Conservation (phyloP, 2,888 invertebrate genomes). For the Eupithecia abbreviata region DNA sequence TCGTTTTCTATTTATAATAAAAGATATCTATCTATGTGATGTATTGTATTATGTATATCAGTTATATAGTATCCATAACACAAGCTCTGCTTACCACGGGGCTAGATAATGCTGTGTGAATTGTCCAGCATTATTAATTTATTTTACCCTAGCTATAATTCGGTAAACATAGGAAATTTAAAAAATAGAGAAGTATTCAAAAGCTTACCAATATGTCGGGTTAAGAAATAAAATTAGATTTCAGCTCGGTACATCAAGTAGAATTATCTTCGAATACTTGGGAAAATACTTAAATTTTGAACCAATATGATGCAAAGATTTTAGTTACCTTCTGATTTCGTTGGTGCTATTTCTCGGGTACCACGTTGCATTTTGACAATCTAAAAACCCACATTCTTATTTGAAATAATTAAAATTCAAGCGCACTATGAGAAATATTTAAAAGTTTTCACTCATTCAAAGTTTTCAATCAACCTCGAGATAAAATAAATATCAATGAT, state of each 20-base stretch:
- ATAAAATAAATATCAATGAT: neutral
- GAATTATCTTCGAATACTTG: neutral
- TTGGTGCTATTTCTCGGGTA: conserved; percentile 13
- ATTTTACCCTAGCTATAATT: neutral
- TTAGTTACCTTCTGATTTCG: conserved; percentile 20
- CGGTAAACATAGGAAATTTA: neutral
- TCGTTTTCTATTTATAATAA: too few relatives aligned
- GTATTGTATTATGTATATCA: too few relatives aligned
- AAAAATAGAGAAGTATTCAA: neutral
- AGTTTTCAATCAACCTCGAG: neutral
- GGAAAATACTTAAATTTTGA: neutral
- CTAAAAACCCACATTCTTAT: neutral
- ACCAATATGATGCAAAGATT: neutral
- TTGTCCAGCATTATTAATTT: too few relatives aligned
- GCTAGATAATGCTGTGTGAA: too few relatives aligned
- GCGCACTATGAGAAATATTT: neutral
- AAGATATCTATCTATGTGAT: too few relatives aligned
- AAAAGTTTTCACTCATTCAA: neutral
- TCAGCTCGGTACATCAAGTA: neutral
- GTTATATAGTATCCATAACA: too few relatives aligned
- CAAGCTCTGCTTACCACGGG: too few relatives aligned
- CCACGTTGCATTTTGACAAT: conserved; percentile 27
- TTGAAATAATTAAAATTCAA: neutral
- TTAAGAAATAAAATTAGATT: neutral
- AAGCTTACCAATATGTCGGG: neutral